A percentile compares a stretch with the other conserved stretches of the same genome.
These are phyloP conservation scores for Crocallis elinguaria DNA, from an alignment of 2,888 invertebrate species.

Conservation along the genomic window DNA sequence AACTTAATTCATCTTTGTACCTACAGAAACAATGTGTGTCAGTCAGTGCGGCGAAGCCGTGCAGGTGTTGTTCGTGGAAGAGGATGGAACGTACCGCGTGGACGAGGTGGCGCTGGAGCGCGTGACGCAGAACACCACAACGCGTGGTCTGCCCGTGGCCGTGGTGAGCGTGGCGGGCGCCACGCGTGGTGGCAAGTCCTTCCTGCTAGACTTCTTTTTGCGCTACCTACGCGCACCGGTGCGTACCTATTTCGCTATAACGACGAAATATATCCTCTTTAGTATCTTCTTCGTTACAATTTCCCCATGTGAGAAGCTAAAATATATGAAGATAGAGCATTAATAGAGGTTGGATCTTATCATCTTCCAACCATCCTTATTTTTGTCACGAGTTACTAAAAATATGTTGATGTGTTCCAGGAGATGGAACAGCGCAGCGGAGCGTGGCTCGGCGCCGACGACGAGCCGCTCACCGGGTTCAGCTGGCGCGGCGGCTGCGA, in stretches of 20 bases:
- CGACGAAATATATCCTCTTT: too few species aligned
- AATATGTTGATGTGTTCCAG: background rate
- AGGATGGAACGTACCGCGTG: slow-evolving; percentile 37
- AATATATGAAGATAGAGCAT: too few species aligned
- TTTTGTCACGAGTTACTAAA: too few species aligned
- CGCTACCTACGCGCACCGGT: slow-evolving; percentile 28
- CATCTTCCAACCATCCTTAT: too few species aligned
- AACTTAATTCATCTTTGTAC: too few species aligned
- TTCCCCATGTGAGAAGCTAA: too few species aligned
- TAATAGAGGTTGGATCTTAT: too few species aligned
- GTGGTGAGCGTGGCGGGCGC: slow-evolving; percentile 35
- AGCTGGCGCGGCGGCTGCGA: background rate
- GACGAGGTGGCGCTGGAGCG: slow-evolving; percentile 38
- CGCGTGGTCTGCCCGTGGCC: slow-evolving; percentile 28
- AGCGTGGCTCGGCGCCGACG: background rate
- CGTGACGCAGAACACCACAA: too few species aligned
- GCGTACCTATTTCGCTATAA: too few species aligned
- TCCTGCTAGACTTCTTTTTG: slow-evolving; percentile 31
- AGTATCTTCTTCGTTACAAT: too few species aligned
- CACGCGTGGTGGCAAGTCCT: slow-evolving; percentile 34
- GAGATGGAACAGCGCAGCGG: background rate
- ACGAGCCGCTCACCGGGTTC: background rate
- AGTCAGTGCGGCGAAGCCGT: slow-evolving; percentile 21
- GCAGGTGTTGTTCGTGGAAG: slow-evolving; percentile 43
- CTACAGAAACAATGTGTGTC: background rate